Percentiles rank a stretch among this genome's conserved stretches.
phyloP scores from a whole-genome alignment of 2,797 vertebrate species.

The Esox masquinongy region DNA sequence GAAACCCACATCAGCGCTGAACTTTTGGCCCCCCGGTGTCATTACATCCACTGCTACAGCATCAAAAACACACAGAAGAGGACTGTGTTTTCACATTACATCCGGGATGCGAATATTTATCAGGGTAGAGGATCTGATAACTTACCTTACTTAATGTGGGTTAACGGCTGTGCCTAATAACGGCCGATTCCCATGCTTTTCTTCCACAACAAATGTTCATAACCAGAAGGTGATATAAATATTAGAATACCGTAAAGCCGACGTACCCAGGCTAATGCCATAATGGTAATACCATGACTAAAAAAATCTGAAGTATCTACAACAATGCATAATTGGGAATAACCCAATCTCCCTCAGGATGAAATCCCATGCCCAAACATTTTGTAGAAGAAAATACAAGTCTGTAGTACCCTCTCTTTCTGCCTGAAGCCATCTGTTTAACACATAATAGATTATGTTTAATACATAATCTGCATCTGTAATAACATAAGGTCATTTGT shows the following conservation, averaged over 20 bases:
- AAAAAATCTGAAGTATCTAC: constrained; percentile 9
- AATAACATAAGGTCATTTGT: constrained; percentile 88
- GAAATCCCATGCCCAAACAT: constrained; percentile 57
- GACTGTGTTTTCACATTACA: constrained; percentile 13
- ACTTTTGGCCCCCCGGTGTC: constrained; percentile 29
- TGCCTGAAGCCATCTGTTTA: constrained; percentile 76
- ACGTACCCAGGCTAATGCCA: not conserved
- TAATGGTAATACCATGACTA: constrained; percentile 1
- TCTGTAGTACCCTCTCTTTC: constrained; percentile 47
- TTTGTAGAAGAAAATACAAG: constrained; percentile 74
- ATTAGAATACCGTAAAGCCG: not conserved
- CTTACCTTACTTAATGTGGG: constrained; percentile 8
- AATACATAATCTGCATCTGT: constrained; percentile 83
- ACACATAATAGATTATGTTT: constrained; percentile 19
- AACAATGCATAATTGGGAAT: constrained; percentile 30
- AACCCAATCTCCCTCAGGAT: constrained; percentile 72
- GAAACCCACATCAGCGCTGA: constrained; percentile 33
- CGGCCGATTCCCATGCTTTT: constrained; percentile 23
- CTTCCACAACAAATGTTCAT: constrained; percentile 33
- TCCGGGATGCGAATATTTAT: constrained; percentile 36
- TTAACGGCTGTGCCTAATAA: constrained; percentile 32
- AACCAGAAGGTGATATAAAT: constrained; percentile 16
- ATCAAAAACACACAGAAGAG: constrained; percentile 10
- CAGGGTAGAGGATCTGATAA: constrained; percentile 19
- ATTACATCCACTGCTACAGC: constrained; percentile 23